These are phyloP conservation scores for Erebia ligea DNA, from an alignment of 2,888 invertebrate genomes.

Conservation along the genomic window DNA sequence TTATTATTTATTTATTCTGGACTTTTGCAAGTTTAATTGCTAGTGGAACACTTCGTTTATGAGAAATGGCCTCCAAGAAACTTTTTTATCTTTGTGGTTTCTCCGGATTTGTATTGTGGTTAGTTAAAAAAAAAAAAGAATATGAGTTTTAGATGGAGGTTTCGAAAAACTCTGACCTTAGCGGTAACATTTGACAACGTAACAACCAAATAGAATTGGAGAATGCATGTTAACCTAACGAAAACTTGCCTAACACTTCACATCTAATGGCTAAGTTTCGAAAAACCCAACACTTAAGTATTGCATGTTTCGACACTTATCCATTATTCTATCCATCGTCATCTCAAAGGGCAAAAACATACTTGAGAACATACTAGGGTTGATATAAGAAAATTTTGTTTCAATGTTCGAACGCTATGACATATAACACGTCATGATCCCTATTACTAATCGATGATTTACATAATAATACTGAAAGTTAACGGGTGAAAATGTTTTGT, in stretches of 20 bases:
- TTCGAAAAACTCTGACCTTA: neutral
- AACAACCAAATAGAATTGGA: neutral
- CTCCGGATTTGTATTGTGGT: neutral
- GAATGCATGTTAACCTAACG: neutral
- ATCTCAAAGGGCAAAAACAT: too few species aligned
- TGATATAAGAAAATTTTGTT: too few species aligned
- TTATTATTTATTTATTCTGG: too few species aligned
- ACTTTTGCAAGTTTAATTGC: too few species aligned
- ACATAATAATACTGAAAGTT: too few species aligned
- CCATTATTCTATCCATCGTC: neutral
- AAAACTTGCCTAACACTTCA: slow-evolving; percentile 2
- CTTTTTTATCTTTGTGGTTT: neutral
- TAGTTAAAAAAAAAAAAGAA: neutral
- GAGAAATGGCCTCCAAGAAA: too few species aligned
- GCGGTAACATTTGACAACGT: neutral
- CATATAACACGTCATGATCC: too few species aligned
- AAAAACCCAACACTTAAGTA: neutral
- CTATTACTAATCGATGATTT: too few species aligned
- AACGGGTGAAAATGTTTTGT: too few species aligned
- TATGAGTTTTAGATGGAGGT: neutral
- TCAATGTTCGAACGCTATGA: too few species aligned
- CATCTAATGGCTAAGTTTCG: neutral
- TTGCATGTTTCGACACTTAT: neutral
- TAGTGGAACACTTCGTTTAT: too few species aligned
- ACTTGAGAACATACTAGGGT: too few species aligned